A percentile compares a stretch with the other conserved stretches of the same genome.
phyloP scores from a whole-genome alignment of 2,797 vertebrate genomes.

The Anolis apletophallus region DNA sequence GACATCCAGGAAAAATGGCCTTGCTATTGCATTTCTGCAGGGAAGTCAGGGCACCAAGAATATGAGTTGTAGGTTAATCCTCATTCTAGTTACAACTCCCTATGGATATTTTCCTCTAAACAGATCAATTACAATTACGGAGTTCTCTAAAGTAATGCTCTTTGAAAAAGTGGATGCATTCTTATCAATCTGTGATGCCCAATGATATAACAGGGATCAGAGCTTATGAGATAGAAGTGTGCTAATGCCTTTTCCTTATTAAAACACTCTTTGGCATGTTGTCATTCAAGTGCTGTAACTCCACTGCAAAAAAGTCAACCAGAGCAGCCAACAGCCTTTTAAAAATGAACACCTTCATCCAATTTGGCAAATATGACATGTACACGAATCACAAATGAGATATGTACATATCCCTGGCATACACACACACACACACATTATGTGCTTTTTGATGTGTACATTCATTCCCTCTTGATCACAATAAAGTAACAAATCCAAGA shows the following conservation, averaged over 20 bases:
- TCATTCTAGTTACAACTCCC: conserved; percentile 49
- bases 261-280: conserved; percentile 13
- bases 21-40: conserved; percentile 44
- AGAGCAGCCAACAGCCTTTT: neutral
- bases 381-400: neutral
- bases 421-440: no score
- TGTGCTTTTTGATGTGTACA: neutral
- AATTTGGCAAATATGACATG: neutral
- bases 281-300: conserved; percentile 3
- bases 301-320: neutral
- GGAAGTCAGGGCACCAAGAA: conserved; percentile 35
- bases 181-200: neutral
- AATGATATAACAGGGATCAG: conserved; percentile 3
- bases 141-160: conserved; percentile 46
- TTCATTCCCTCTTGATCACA: neutral
- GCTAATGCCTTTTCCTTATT: conserved; percentile 23
- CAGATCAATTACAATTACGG: conserved; percentile 63
- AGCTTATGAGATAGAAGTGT: conserved; percentile 22
- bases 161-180: conserved; percentile 20
- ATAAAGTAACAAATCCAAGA: neutral
- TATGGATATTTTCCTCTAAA: conserved; percentile 36
- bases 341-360: neutral
- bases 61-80: conserved; percentile 54
- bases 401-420: neutral
- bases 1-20: conserved; percentile 48